A percentile compares a stretch with the other conserved stretches of the same genome.
Evolutionary conservation across 2,888 invertebrate genomes (phyloP).

Genomic region (Epistrophe grossulariae): DNA sequence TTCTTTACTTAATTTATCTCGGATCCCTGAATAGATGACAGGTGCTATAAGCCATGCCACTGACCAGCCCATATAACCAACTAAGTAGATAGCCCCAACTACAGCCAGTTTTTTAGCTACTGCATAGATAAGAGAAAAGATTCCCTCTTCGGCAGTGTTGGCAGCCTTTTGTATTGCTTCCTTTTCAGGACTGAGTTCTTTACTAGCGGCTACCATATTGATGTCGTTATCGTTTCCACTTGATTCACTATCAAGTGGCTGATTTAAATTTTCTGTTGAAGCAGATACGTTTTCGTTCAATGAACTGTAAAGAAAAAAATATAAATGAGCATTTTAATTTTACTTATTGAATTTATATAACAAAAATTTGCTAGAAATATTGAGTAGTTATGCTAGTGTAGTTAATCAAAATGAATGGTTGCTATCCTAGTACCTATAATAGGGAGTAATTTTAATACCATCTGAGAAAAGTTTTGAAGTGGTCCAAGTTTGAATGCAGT

Average conservation of each 20-base stretch:
- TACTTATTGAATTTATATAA: not conserved
- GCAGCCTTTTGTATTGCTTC: slow-evolving; percentile 27
- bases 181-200: slow-evolving; percentile 67
- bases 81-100: slow-evolving; percentile 90
- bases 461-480: too few species aligned
- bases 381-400: too few species aligned
- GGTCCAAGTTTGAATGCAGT: too few species aligned
- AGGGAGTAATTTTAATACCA: too few species aligned
- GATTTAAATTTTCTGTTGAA: slow-evolving; percentile 43
- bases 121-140: slow-evolving; percentile 86
- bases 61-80: slow-evolving; percentile 92
- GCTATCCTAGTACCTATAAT: too few species aligned
- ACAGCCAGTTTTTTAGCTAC: slow-evolving; percentile 89
- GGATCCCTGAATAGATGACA: slow-evolving; percentile 90
- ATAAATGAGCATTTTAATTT: not conserved
- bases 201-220: slow-evolving; percentile 66
- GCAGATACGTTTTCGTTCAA: slow-evolving; percentile 46
- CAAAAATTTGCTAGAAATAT: too few species aligned
- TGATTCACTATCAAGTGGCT: slow-evolving; percentile 15
- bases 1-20: slow-evolving; percentile 91
- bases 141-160: slow-evolving; percentile 82
- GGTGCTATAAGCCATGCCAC: slow-evolving; percentile 93
- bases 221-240: slow-evolving; percentile 29
- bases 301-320: slow-evolving; percentile 51
- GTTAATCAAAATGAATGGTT: too few species aligned